Evolutionary conservation across 2,888 invertebrate genomes (phyloP), one percentile per base, ranked within the genome.

Genomic region (Synanthedon formicaeformis): DNA sequence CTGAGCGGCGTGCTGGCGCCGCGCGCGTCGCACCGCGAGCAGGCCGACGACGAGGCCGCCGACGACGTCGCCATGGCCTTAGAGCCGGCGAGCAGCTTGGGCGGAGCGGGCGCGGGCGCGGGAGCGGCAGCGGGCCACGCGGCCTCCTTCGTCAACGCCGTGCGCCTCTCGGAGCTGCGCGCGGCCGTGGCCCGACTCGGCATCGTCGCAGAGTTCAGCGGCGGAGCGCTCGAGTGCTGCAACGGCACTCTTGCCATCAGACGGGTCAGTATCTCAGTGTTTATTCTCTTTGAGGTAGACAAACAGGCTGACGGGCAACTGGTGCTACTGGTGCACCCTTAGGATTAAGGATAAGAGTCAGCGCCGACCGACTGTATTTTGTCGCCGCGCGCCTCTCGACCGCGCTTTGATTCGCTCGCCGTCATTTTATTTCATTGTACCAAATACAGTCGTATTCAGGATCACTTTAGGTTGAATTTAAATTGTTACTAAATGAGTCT

Each of bases 201-300:
- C 18, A 81, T 96, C 41, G 89, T 90, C 57, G 93, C 92, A 0
- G 98, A 99, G 80, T 95, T 98, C 80, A 92, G 92, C 27, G 95
- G 93, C 23, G 98, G 98, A 50, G 95, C 96, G 8, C 89, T 99
- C 2, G 96, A 97, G 91, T 98, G 98, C 83, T 96, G 96, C 70
- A 95, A 96, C 76, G 94, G 95, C 45, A 93, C 93, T 0, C 91
- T 98, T 53, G 97, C 98, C 4, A 91, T 99, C 50, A 90, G 96
- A 66, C 91, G 95, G 83, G 95, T 94, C 77, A 76, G 87, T 69
- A 4, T 11, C 10, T 34, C 8, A 8, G 8, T 27, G 27, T 27
- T 6, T 27, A 8, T 8, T 27, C 8, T 27, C 8, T 27, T 27
- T 27, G 8, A 27, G 27, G 27, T 18, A 2, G 18, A 18, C 18